Base-by-base conservation (phyloP, 2,113 vertebrate genomes). In the Plotosus lineatus region DNA sequence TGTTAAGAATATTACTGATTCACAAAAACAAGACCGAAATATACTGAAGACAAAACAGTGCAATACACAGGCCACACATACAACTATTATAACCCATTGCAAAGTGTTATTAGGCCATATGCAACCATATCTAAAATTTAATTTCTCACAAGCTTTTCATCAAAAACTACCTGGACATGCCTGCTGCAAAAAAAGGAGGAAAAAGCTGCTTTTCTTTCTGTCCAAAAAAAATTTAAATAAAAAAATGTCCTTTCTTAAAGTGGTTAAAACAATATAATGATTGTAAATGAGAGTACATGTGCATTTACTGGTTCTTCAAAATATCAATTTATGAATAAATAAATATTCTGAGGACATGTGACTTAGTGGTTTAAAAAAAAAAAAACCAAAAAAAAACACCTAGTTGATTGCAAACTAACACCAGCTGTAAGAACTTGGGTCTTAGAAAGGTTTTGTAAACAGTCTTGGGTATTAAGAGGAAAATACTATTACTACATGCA, bases 401-500 rank as follows among this genome's bases (percentile, higher is more conserved):
- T 44, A 44, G 40, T 44, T 44, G 65, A 68, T 44, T 44, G 65
- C 38, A 42, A 68, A 68, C 23, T 68, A 42, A 38, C 65, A 65
- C 33, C 61, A 65, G 42, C 9, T 33, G 12, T 73, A 48, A 31
- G 17, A 33, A 23, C 8, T 21, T 14, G 46, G 5, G 69, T 36
- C 19, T 51, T 36, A 31, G 12, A 71, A 71, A 50, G 28, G 46
- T 51, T 36, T 73, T 73, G 69, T 73, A 73, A 73, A 73, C 69
- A 73, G 48, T 73, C 69, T 73, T 51, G 31, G 46, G 10, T 72
- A 36, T 50, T 51, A 51, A 72, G 33, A 51, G 50, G 31, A 73
- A 73, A 51, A 73, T 50, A 69, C 66, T 69, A 33, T 50, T 51
- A 73, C 69, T 73, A 73, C 46, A 73, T 51, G 69, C 46, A 73